phyloP scores from a whole-genome alignment of 1,140 invertebrate species.

The Copidosoma floridanum region DNA sequence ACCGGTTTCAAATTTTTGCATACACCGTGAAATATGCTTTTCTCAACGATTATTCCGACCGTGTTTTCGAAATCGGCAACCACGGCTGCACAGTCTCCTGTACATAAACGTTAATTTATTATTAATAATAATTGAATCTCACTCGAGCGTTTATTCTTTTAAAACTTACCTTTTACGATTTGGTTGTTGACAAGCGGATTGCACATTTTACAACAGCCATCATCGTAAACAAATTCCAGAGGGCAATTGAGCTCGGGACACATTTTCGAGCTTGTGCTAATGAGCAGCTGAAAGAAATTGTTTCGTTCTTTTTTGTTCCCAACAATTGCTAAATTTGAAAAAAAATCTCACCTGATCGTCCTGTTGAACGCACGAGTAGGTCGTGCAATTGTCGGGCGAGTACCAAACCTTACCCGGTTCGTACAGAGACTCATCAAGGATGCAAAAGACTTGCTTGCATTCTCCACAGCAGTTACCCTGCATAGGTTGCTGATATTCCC shows the following conservation, averaged over 20 bases:
- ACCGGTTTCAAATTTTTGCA: slow-evolving; percentile 64
- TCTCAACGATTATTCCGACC: slow-evolving; percentile 57
- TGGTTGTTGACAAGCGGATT: slow-evolving; percentile 48
- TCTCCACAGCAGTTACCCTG: slow-evolving; percentile 66
- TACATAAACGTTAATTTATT: slow-evolving; percentile 26
- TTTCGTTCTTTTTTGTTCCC: no score
- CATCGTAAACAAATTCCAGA: slow-evolving; percentile 56
- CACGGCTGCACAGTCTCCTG: slow-evolving; percentile 59
- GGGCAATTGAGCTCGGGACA: slow-evolving; percentile 68
- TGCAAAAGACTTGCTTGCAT: slow-evolving; percentile 66
- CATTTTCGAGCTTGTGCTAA: slow-evolving; percentile 56
- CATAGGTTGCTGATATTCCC: slow-evolving; percentile 56
- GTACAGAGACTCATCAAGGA: slow-evolving; percentile 60
- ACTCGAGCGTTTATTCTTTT: slow-evolving; percentile 32
- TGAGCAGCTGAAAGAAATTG: slow-evolving; percentile 49
- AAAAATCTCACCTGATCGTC: slow-evolving; percentile 42
- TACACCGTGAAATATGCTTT: slow-evolving; percentile 53
- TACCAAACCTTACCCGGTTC: slow-evolving; percentile 60
- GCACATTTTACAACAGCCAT: slow-evolving; percentile 69
- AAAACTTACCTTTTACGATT: slow-evolving; percentile 42
- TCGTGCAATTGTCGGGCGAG: slow-evolving; percentile 71
- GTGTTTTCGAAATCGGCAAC: slow-evolving; percentile 57
- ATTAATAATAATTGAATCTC: neutral
- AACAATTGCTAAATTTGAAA: slow-evolving; percentile 1
- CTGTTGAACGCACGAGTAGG: slow-evolving; percentile 57